Evolutionary conservation across 2,888 invertebrate species (phyloP).

Genomic region (Xestia rhomboidea): DNA sequence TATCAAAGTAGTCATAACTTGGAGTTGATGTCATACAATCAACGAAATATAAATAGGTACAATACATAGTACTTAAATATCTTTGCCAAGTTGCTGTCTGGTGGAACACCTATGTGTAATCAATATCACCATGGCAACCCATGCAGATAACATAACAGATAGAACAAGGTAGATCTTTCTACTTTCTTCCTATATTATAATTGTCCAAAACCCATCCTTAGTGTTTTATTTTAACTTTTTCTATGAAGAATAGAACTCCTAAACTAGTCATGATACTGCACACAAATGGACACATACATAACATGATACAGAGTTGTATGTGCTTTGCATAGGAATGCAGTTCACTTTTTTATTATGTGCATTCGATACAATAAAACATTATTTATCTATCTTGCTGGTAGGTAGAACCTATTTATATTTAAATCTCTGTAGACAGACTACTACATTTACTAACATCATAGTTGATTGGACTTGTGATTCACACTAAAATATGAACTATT

Average conservation of each 20-base stretch:
- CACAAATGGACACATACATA: constrained; percentile 33
- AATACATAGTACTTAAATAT: constrained; percentile 7
- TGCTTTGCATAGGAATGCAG: constrained; percentile 67
- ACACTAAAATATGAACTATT: neutral
- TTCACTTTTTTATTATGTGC: constrained; percentile 44
- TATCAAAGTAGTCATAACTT: constrained; percentile 58
- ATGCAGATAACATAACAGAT: constrained; percentile 24
- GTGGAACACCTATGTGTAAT: constrained; percentile 64
- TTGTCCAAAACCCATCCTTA: neutral
- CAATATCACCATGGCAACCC: constrained; percentile 82
- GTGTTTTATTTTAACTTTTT: constrained; percentile 5
- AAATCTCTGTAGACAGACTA: constrained; percentile 17
- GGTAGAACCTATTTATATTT: constrained; percentile 21
- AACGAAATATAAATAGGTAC: constrained; percentile 36
- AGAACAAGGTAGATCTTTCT: constrained; percentile 1
- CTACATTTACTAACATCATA: neutral
- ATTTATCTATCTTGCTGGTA: constrained; percentile 6
- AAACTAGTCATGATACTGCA: constrained; percentile 31
- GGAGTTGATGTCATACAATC: constrained; percentile 71
- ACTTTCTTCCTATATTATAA: neutral
- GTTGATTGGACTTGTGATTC: neutral
- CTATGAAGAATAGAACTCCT: constrained; percentile 7
- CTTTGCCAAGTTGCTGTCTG: constrained; percentile 30
- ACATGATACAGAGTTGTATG: constrained; percentile 55
- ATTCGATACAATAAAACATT: constrained; percentile 34